Conservation (phyloP, 1,140 invertebrate species). For the Cryptotermes secundus region DNA sequence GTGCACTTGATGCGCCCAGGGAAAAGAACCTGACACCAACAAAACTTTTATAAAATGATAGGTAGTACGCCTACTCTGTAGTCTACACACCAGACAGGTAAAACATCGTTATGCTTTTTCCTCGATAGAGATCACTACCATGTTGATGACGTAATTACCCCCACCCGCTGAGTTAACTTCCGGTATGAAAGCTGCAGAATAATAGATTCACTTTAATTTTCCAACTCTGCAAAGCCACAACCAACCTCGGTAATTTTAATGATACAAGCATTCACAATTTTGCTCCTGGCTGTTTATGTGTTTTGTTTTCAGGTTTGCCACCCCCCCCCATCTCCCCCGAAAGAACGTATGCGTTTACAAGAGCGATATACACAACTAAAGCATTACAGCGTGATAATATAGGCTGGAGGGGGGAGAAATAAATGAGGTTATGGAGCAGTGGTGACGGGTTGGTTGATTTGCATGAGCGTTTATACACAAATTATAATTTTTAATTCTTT, state of each 20-base stretch:
- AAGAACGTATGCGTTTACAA: not conserved
- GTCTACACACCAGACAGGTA: not conserved
- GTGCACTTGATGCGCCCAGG: not conserved
- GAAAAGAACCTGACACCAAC: not conserved
- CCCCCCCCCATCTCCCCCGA: too few relatives aligned
- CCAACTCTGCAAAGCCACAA: conserved; percentile 14
- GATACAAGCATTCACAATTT: conserved; percentile 13
- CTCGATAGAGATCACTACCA: not conserved
- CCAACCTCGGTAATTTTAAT: conserved; percentile 19
- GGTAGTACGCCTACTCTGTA: not conserved
- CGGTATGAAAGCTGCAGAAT: conserved; percentile 15
- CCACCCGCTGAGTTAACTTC: conserved; percentile 4
- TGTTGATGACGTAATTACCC: conserved; percentile 14
- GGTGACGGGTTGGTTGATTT: not conserved
- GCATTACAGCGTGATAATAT: conserved; percentile 7
- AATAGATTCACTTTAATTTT: conserved; percentile 6
- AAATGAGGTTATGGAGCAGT: not conserved
- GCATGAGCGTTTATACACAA: not conserved
- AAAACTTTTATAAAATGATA: not conserved
- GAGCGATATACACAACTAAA: not conserved
- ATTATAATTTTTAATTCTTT: not conserved
- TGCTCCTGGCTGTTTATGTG: not conserved
- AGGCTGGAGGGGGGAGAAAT: not conserved
- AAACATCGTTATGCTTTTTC: not conserved
- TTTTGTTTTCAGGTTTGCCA: not conserved